Evolutionary conservation across 1,140 invertebrate genomes (phyloP).

Genomic region (Pissodes strobi): DNA sequence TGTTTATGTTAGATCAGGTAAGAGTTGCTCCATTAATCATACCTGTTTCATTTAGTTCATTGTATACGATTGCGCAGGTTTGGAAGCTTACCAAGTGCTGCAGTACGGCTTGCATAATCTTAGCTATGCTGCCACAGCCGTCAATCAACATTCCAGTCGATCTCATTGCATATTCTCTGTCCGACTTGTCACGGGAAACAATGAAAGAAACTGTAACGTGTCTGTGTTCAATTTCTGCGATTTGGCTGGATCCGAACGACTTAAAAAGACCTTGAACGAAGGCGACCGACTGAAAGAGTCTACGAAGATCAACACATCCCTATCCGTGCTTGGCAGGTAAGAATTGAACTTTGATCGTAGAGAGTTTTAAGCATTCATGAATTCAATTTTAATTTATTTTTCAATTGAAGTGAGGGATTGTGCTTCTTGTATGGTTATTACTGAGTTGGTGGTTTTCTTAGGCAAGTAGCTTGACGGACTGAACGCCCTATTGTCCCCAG

Average conservation of each 20-base stretch:
- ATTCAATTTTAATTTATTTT: too few species aligned
- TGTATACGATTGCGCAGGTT: conserved; percentile 53
- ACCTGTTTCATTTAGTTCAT: background rate
- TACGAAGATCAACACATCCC: conserved; percentile 87
- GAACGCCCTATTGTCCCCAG: too few species aligned
- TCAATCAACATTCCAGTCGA: conserved; percentile 84
- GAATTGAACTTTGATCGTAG: conserved; percentile 36
- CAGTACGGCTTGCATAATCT: conserved; percentile 79
- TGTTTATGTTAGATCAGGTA: conserved; percentile 68
- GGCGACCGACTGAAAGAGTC: conserved; percentile 85
- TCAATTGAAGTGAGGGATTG: too few species aligned
- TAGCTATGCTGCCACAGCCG: conserved; percentile 79
- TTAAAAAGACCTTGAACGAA: conserved; percentile 81
- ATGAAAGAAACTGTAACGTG: conserved; percentile 27
- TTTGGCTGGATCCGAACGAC: conserved; percentile 89
- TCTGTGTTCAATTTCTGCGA: conserved; percentile 79
- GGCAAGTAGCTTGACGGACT: too few species aligned
- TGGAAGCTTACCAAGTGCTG: conserved; percentile 82
- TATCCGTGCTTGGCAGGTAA: conserved; percentile 82
- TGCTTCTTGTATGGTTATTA: too few species aligned
- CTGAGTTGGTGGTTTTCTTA: too few species aligned
- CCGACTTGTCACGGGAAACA: conserved; percentile 63
- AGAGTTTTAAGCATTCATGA: too few species aligned
- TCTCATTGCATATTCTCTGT: conserved; percentile 90
- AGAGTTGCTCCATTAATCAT: background rate